Percentiles rank a stretch among this genome's conserved stretches.
phyloP scores from a whole-genome alignment of 2,888 invertebrate species.

The Aphelenchoides bicaudatus region DNA sequence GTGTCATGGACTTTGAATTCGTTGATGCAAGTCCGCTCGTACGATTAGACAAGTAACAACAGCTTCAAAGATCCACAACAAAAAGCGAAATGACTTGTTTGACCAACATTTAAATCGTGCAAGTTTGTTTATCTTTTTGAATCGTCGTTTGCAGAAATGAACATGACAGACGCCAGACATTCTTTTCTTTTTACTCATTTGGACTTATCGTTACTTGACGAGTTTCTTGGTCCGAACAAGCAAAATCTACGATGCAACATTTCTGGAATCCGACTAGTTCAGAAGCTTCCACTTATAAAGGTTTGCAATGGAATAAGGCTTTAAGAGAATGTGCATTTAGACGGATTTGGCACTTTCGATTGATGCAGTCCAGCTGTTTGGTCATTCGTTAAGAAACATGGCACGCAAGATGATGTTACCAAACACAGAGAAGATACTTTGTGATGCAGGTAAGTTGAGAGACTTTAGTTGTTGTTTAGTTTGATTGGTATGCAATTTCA shows the following conservation, averaged over 20 bases:
- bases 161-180: slow-evolving; percentile 55
- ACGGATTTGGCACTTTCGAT: slow-evolving; percentile 52
- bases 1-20: too few species aligned
- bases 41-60: too few species aligned
- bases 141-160: too few species aligned
- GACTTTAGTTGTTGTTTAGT: too few species aligned
- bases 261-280: slow-evolving; percentile 54
- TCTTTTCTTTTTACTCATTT: slow-evolving; percentile 56
- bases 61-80: too few species aligned
- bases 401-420: slow-evolving; percentile 18
- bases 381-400: slow-evolving; percentile 39
- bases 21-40: too few species aligned
- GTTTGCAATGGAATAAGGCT: slow-evolving; percentile 25
- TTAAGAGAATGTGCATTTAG: slow-evolving; percentile 20
- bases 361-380: slow-evolving; percentile 49
- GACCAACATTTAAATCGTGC: too few species aligned
- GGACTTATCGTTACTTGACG: slow-evolving; percentile 55
- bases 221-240: slow-evolving; percentile 44
- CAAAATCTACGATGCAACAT: slow-evolving; percentile 54
- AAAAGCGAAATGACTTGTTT: too few species aligned
- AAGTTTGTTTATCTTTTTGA: too few species aligned
- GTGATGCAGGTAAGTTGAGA: too few species aligned
- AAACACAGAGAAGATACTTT: slow-evolving; percentile 40
- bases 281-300: slow-evolving; percentile 54
- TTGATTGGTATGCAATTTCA: too few species aligned